Evolutionary conservation across 2,797 vertebrate species (phyloP), one percentile per base, ranked within the genome.

Genomic region (Pelobates cultripes): DNA sequence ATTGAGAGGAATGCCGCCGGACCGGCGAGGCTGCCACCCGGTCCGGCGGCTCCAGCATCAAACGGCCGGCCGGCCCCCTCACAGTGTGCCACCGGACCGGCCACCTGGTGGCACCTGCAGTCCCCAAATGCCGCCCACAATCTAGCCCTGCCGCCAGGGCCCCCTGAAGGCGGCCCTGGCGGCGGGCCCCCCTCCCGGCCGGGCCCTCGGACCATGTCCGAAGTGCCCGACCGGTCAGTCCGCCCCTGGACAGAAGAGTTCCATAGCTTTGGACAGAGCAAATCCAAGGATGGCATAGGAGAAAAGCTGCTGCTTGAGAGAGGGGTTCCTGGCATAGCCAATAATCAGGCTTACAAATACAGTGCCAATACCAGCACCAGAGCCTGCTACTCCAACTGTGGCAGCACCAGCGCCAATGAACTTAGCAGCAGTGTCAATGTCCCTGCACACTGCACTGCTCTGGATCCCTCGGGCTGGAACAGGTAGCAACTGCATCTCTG

Each of bases 321-420:
- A 97, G 15, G 96, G 96, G 88, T 97, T 97, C 94, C 97, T 98
- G 91, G 97, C 97, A 85, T 98, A 98, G 81, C 97, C 97, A 60
- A 98, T 98, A 90, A 98, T 98, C 85, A 98, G 95, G 87, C 97
- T 98, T 86, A 97, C 97, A 69, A 98, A 98, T 72, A 98, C 97
- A 0, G 97, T 98, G 70, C 97, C 97, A 3, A 98, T 98, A 55
- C 97, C 97, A 3, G 97, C 97, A 80, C 96, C 97, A 28, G 97
- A 98, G 0, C 97, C 97, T 1, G 97, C 97, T 86, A 99, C 97
- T 6, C 97, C 97, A 3, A 99, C 97, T 0, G 97, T 99, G 89
- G 97, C 97, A 10, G 97, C 97, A 1, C 97, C 97, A 4, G 97
- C 97, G 6, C 97, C 97, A 8, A 99, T 99, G 87, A 98, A 98